Conservation (phyloP, 2,888 invertebrate species). For the Chloromyia formosa region DNA sequence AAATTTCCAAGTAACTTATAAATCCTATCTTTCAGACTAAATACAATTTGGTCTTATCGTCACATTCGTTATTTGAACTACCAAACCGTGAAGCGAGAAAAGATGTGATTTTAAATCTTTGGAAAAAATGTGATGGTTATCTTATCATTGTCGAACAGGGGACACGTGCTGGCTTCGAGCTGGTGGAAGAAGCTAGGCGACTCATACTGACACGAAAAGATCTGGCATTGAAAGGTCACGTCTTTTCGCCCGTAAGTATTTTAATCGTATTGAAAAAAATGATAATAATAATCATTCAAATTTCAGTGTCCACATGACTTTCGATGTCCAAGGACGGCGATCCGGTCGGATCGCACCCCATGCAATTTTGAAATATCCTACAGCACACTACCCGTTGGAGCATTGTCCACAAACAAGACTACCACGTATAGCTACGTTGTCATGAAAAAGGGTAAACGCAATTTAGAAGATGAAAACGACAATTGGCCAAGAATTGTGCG, state of each 20-base stretch:
- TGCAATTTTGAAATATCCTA: slow-evolving; percentile 81
- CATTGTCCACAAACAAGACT: slow-evolving; percentile 59
- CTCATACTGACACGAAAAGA: slow-evolving; percentile 71
- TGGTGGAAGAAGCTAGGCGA: slow-evolving; percentile 86
- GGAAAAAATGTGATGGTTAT: slow-evolving; percentile 86
- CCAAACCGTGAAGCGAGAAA: slow-evolving; percentile 73
- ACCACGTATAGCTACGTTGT: slow-evolving; percentile 83
- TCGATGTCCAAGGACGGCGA: slow-evolving; percentile 74
- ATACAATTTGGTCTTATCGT: slow-evolving; percentile 83
- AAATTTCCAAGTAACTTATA: background rate
- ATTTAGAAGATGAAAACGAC: slow-evolving; percentile 56
- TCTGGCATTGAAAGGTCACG: slow-evolving; percentile 66
- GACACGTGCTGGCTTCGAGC: slow-evolving; percentile 79
- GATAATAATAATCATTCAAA: slow-evolving; percentile 5
- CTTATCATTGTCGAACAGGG: slow-evolving; percentile 87
- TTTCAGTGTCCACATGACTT: slow-evolving; percentile 83
- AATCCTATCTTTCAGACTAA: slow-evolving; percentile 62
- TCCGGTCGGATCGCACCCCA: slow-evolving; percentile 69
- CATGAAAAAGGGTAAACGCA: slow-evolving; percentile 75
- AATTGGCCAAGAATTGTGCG: slow-evolving; percentile 85
- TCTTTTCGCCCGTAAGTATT: slow-evolving; percentile 78
- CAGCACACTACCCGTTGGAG: slow-evolving; percentile 67
- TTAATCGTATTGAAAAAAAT: no score
- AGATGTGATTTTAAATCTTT: slow-evolving; percentile 77
- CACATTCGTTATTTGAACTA: slow-evolving; percentile 84